A percentile compares a stretch with the other conserved stretches of the same genome.
These are phyloP conservation scores for Syngnathus rostellatus DNA, from an alignment of 2,797 vertebrate genomes.

Conservation along the genomic window DNA sequence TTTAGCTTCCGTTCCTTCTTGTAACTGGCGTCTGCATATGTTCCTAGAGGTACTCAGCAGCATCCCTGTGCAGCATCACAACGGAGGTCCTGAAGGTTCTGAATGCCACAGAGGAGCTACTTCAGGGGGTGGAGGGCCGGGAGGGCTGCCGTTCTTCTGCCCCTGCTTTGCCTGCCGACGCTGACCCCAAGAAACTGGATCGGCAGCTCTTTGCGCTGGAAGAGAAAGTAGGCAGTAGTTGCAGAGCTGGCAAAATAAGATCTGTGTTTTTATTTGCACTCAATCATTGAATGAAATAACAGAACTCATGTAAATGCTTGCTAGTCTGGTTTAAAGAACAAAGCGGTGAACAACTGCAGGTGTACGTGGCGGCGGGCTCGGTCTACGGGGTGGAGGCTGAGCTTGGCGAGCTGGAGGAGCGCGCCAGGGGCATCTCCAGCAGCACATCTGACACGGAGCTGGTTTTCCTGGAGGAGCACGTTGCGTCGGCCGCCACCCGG, in stretches of 20 bases:
- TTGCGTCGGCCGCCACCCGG: constrained; percentile 87
- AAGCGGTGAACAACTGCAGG: constrained; percentile 57
- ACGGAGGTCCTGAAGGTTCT: constrained; percentile 94
- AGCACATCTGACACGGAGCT: constrained; percentile 77
- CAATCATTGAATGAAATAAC: no score
- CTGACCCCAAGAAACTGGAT: constrained; percentile 76
- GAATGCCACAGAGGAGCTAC: constrained; percentile 89
- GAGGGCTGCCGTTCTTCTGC: constrained; percentile 36
- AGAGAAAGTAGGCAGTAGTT: constrained; percentile 74
- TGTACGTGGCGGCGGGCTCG: constrained; percentile 84
- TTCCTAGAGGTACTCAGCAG: constrained; percentile 85
- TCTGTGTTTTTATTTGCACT: no score
- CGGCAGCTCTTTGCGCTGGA: constrained; percentile 87
- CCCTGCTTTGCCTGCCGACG: constrained; percentile 59
- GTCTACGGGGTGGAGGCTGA: constrained; percentile 87
- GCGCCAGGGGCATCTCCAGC: constrained; percentile 77
- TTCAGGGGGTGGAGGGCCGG: constrained; percentile 70
- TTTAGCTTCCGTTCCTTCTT: not conserved
- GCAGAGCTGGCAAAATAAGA: not conserved
- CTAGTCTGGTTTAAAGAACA: no score
- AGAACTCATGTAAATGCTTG: no score
- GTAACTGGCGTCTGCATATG: constrained; percentile 22
- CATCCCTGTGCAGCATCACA: constrained; percentile 92
- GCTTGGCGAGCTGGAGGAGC: constrained; percentile 80
- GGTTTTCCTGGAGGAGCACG: constrained; percentile 87